phyloP scores from a whole-genome alignment of 2,797 vertebrate species.

The Sebastes ruberrimus region DNA sequence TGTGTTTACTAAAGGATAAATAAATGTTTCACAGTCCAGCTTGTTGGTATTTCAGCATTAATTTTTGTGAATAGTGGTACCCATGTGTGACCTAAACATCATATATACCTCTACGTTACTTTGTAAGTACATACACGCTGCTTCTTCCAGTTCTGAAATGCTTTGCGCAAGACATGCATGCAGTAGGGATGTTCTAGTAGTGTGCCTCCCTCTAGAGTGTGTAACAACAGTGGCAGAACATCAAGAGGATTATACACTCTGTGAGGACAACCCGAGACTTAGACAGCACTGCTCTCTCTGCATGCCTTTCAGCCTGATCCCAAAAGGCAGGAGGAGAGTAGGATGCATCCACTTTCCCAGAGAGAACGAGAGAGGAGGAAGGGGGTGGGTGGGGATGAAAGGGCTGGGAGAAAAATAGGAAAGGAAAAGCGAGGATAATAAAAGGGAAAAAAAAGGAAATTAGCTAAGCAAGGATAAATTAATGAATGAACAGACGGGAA shows the following conservation, averaged over 20 bases:
- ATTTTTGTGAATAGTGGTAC: background rate
- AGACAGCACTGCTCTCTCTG: conserved; percentile 34
- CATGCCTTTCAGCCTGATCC: conserved; percentile 54
- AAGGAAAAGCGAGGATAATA: background rate
- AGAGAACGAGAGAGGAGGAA: background rate
- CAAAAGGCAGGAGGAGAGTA: conserved; percentile 47
- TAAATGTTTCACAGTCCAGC: conserved; percentile 2
- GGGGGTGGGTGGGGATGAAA: background rate
- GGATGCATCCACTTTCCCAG: conserved; percentile 43
- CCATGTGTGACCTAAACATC: background rate
- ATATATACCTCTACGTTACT: background rate
- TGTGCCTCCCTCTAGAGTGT: conserved; percentile 33
- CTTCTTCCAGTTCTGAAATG: background rate
- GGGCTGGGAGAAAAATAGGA: background rate
- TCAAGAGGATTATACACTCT: conserved; percentile 70
- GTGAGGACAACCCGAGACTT: conserved; percentile 52
- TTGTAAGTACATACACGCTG: background rate
- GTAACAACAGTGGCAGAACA: conserved; percentile 59
- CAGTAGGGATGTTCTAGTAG: conserved; percentile 19
- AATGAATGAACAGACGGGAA: conserved; percentile 31
- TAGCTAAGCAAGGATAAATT: conserved; percentile 8
- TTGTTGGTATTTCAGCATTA: conserved; percentile 4
- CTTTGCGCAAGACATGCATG: conserved; percentile 13
- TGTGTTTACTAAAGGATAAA: background rate
- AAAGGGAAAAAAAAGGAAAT: conserved; percentile 21